A percentile compares a stretch with the other conserved stretches of the same genome.
phyloP scores from a whole-genome alignment of 2,113 vertebrate genomes.

The Misgurnus anguillicaudatus region DNA sequence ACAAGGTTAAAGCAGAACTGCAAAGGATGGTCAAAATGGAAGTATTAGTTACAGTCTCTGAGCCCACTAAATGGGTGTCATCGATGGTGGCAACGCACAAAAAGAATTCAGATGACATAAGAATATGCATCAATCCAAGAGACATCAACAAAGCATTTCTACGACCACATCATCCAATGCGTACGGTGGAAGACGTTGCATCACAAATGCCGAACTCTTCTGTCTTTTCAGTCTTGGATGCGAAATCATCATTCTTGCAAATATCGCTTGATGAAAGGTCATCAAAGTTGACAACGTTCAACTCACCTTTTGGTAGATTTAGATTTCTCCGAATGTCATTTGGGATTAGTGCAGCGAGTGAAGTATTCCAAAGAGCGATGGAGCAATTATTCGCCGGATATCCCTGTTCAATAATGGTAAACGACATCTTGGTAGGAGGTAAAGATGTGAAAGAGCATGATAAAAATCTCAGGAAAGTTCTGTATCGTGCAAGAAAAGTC shows the following conservation, averaged over 20 bases:
- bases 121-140: constrained; percentile 2
- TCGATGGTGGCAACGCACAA: constrained; percentile 1
- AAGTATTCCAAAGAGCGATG: not conserved
- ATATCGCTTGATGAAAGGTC: constrained; percentile 10
- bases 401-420: not conserved
- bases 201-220: not conserved
- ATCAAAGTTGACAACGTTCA: constrained; percentile 45
- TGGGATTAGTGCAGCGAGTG: not conserved
- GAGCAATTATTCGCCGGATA: not conserved
- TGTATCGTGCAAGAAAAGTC: not conserved
- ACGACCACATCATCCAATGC: not conserved
- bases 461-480: constrained; percentile 12
- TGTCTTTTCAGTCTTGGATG: constrained; percentile 11
- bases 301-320: not conserved
- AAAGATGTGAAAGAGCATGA: not conserved
- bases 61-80: constrained; percentile 1
- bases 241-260: constrained; percentile 26
- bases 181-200: not conserved
- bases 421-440: constrained; percentile 21
- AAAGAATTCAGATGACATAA: not conserved
- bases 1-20: no score
- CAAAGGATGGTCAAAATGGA: no score
- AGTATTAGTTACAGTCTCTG: not conserved
- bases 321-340: not conserved
- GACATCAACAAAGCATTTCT: not conserved